phyloP scores from a whole-genome alignment of 1,140 invertebrate species.

The Eumaeus atala region DNA sequence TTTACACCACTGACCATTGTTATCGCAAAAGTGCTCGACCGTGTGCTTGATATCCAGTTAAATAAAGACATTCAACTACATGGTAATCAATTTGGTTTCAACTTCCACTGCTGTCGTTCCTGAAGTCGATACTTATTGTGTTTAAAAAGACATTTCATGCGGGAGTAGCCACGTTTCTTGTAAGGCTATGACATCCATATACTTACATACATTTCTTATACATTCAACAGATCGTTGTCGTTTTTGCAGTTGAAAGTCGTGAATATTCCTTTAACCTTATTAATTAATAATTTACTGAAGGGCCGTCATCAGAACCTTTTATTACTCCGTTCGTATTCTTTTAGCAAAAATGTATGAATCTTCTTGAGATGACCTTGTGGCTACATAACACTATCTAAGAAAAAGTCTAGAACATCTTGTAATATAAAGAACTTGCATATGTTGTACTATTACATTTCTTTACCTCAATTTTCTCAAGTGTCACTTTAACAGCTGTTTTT shows the following conservation, averaged over 20 bases:
- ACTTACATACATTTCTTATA: slow-evolving; percentile 25
- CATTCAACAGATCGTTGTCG: slow-evolving; percentile 19
- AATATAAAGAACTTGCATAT: slow-evolving; percentile 24
- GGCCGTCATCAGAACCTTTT: no score
- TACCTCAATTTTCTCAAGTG: slow-evolving; percentile 15
- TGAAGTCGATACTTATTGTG: slow-evolving; percentile 15
- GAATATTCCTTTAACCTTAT: no score
- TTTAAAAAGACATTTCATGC: no score
- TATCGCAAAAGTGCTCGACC: no score
- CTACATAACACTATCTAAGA: slow-evolving; percentile 20
- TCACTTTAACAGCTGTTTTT: slow-evolving; percentile 13
- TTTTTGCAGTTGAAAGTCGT: slow-evolving; percentile 26
- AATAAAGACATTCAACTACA: no score
- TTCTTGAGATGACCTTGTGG: slow-evolving; percentile 18
- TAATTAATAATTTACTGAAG: no score
- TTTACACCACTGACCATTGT: no score
- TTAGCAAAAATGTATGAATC: slow-evolving; percentile 1
- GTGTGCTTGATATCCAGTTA: no score
- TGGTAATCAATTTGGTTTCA: no score
- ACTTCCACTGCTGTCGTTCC: slow-evolving; percentile 22
- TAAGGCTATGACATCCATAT: no score
- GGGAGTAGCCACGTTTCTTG: no score
- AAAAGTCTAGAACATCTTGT: slow-evolving; percentile 3
- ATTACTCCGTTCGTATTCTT: background rate
- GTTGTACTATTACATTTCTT: slow-evolving; percentile 15